These are phyloP conservation scores for Riparia riparia DNA, from an alignment of 2,113 vertebrate species.

Conservation along the genomic window DNA sequence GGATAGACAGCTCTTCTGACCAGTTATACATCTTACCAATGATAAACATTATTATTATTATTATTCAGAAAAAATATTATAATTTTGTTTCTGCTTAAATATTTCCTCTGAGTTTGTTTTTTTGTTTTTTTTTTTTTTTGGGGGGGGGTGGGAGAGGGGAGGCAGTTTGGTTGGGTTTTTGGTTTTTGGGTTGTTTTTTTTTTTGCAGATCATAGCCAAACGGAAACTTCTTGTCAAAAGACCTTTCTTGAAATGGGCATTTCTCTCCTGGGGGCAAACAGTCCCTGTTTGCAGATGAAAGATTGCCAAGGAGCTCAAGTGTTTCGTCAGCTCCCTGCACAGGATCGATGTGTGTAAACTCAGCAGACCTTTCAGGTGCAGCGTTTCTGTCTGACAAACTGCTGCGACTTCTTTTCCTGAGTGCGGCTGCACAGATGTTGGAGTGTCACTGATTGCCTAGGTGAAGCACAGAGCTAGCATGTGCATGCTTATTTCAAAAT, in stretches of 20 bases:
- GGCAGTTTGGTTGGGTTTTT: too few relatives aligned
- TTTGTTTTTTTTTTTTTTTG: not conserved
- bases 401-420: not conserved
- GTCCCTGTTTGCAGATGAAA: not conserved
- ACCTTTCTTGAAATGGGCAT: not conserved
- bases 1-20: not conserved
- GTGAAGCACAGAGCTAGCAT: not conserved
- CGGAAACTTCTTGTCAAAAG: not conserved
- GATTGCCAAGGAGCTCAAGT: not conserved
- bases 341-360: not conserved
- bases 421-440: not conserved
- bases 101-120: not conserved
- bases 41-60: not conserved
- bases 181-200: not conserved
- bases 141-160: too few relatives aligned
- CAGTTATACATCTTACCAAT: not conserved
- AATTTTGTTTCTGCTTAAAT: not conserved
- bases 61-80: not conserved
- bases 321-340: not conserved
- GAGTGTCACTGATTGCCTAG: not conserved
- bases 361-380: not conserved
- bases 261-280: not conserved
- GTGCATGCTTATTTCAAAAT: slow-evolving; percentile 5
- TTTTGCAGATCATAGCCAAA: not conserved
- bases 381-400: not conserved